phyloP scores from a whole-genome alignment of 2,113 vertebrate genomes.

The Strix aluco region DNA sequence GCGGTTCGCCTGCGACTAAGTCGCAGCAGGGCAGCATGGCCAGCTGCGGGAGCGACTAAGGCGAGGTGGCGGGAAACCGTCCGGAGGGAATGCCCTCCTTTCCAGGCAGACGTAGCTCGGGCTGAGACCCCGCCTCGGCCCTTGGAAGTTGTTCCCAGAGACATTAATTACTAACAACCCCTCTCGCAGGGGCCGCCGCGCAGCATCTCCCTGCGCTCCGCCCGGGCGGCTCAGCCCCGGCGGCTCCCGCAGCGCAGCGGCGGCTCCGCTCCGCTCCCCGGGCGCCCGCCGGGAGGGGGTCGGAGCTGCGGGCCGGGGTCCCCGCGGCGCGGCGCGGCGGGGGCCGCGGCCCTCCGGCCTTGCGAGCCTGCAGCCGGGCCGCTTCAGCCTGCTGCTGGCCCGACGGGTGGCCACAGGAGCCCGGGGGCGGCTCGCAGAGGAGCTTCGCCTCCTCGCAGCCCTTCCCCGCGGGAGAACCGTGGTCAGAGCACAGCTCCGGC shows the following conservation, averaged over 20 bases:
- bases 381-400: not conserved
- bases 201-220: not conserved
- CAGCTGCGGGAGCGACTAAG: not conserved
- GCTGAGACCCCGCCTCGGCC: not conserved
- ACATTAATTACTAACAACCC: not conserved
- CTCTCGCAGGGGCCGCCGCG: not conserved
- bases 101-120: not conserved
- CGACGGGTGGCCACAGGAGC: not conserved
- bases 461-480: not conserved
- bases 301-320: not conserved
- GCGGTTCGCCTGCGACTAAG: not conserved
- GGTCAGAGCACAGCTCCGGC: not conserved
- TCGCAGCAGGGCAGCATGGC: not conserved
- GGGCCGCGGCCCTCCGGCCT: not conserved
- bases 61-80: not conserved
- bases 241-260: not conserved
- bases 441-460: not conserved
- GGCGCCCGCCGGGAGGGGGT: too few species aligned
- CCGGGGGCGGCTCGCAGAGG: not conserved
- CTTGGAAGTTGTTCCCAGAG: not conserved
- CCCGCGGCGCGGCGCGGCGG: too few species aligned
- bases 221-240: not conserved
- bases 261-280: not conserved
- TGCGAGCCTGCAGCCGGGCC: not conserved
- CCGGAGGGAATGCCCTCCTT: not conserved